A percentile compares a stretch with the other conserved stretches of the same genome.
These are phyloP conservation scores for Bos indicus DNA, from an alignment of 2,113 vertebrate species.

Conservation along the genomic window DNA sequence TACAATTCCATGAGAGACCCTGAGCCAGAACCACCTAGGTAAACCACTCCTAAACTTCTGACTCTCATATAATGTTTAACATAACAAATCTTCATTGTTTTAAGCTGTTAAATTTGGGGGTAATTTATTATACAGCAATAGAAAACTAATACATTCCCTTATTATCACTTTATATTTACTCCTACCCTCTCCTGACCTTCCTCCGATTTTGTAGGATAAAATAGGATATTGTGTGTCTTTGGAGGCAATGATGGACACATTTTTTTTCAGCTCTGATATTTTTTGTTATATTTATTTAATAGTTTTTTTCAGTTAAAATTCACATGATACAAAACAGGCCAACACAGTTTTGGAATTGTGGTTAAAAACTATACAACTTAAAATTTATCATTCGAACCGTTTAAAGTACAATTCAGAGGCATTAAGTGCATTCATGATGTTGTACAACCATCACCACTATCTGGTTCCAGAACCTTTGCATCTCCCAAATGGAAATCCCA, in stretches of 20 bases:
- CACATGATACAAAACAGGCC: not conserved
- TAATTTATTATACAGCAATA: not conserved
- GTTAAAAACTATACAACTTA: not conserved
- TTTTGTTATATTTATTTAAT: constrained; percentile 1
- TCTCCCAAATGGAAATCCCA: not conserved
- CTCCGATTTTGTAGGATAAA: not conserved
- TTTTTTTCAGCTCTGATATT: not conserved
- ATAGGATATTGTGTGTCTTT: not conserved
- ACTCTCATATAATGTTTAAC: not conserved
- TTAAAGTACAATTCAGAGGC: not conserved
- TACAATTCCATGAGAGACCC: not conserved
- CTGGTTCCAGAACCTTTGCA: not conserved
- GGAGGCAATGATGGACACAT: not conserved
- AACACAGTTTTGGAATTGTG: not conserved
- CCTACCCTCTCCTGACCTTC: not conserved
- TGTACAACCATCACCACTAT: not conserved
- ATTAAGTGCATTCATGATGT: not conserved
- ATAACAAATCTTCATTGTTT: not conserved
- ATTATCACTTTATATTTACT: not conserved
- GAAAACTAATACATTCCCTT: not conserved
- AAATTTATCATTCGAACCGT: not conserved
- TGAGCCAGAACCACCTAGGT: not conserved
- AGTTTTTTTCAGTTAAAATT: constrained; percentile 7
- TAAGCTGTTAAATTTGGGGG: not conserved
- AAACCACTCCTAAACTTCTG: not conserved